Conservation (phyloP, 92 coral and sea anemone species). For the Epizoanthus ramosus region DNA sequence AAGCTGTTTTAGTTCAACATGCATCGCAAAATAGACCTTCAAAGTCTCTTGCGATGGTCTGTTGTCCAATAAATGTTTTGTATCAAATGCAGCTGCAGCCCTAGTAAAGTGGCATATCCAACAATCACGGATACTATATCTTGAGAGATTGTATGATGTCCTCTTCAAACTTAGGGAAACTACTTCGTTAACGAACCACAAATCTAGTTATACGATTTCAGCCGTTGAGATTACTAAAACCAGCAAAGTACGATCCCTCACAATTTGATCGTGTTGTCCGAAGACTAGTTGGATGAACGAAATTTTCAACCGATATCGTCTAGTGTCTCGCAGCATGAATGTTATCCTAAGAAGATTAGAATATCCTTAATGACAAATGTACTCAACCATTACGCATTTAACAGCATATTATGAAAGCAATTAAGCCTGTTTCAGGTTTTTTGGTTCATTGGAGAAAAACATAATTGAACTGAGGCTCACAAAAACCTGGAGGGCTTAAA, state of each 20-base stretch:
- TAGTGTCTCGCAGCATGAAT: neutral
- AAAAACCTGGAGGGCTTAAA: neutral
- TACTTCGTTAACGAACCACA: too few species aligned
- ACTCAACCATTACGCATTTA: constrained; percentile 18
- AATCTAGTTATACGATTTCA: too few species aligned
- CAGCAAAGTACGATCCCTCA: too few species aligned
- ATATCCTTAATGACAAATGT: neutral
- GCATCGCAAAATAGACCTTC: neutral
- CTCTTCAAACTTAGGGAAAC: too few species aligned
- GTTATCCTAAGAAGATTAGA: neutral
- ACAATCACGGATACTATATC: neutral
- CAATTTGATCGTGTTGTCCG: too few species aligned
- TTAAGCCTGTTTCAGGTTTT: neutral
- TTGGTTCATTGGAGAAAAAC: neutral
- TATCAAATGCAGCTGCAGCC: neutral
- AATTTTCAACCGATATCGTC: neutral
- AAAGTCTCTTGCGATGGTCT: neutral
- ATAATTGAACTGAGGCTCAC: neutral
- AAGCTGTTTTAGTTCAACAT: neutral
- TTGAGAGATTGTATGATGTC: too few species aligned
- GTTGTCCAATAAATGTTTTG: neutral
- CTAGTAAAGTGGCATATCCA: neutral
- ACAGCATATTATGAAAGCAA: neutral
- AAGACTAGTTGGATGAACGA: neutral
- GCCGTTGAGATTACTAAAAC: too few species aligned